Conservation (phyloP, 2,797 vertebrate species). For the Hafferia zeledoni region DNA sequence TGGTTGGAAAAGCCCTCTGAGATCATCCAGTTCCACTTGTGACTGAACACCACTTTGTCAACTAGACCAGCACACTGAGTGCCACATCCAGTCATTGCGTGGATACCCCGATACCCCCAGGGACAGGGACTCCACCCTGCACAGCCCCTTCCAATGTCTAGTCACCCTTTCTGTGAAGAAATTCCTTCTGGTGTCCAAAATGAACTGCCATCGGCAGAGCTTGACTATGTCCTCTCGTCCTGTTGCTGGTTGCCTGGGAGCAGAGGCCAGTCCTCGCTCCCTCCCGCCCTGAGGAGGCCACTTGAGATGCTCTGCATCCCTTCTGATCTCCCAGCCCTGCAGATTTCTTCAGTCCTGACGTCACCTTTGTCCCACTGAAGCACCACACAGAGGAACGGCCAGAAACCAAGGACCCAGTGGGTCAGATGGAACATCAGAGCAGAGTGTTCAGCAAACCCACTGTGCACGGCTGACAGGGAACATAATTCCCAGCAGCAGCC, state of each 20-base stretch:
- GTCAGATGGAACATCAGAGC: neutral
- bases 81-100: neutral
- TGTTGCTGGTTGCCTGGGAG: neutral
- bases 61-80: neutral
- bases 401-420: rapidly evolving
- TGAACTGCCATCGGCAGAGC: neutral
- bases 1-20: neutral
- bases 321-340: neutral
- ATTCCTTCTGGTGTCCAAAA: neutral
- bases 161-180: neutral
- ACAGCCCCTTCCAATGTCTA: neutral
- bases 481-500: neutral
- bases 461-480: neutral
- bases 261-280: neutral
- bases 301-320: neutral
- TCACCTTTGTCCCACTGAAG: neutral
- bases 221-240: neutral
- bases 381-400: neutral
- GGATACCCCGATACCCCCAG: neutral
- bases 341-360: neutral
- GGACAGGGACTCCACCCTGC: too few relatives aligned
- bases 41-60: neutral
- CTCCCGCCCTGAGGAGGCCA: neutral
- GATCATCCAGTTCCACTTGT: neutral
- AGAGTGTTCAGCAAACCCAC: rapidly evolving